phyloP scores from a whole-genome alignment of 1,140 invertebrate genomes.

The Danaus melanippus region DNA sequence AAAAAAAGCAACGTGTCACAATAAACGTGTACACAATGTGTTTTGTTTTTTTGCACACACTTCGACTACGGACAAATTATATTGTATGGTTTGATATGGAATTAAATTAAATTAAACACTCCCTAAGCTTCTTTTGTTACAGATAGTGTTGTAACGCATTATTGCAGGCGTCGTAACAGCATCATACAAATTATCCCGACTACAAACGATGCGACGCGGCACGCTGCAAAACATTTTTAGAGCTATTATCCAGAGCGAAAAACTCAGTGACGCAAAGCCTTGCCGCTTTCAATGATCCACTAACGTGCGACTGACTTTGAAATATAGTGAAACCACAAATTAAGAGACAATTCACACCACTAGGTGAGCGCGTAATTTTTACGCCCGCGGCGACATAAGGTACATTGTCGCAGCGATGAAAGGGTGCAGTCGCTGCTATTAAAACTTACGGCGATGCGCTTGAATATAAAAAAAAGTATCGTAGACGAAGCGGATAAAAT shows the following conservation, averaged over 20 bases:
- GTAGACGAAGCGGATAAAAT: slow-evolving; percentile 51
- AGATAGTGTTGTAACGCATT: slow-evolving; percentile 34
- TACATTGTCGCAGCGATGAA: slow-evolving; percentile 37
- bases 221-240: slow-evolving; percentile 52
- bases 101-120: slow-evolving; percentile 31
- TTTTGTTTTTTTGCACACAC: slow-evolving; percentile 1
- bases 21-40: no score
- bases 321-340: slow-evolving; percentile 45
- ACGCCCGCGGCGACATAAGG: slow-evolving; percentile 33
- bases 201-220: slow-evolving; percentile 37
- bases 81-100: slow-evolving; percentile 22
- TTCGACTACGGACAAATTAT: slow-evolving; percentile 21
- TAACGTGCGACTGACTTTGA: slow-evolving; percentile 36
- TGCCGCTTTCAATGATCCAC: slow-evolving; percentile 55
- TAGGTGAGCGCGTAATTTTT: slow-evolving; percentile 39
- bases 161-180: slow-evolving; percentile 28
- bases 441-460: slow-evolving; percentile 37
- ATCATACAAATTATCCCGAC: slow-evolving; percentile 45
- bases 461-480: slow-evolving; percentile 48
- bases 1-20: no score
- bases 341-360: slow-evolving; percentile 57
- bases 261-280: slow-evolving; percentile 49
- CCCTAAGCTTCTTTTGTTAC: slow-evolving; percentile 31
- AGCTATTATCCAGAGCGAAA: slow-evolving; percentile 48
- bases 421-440: slow-evolving; percentile 38